These are phyloP conservation scores for Mionectes macconnelli DNA, from an alignment of 2,113 vertebrate genomes.

Conservation along the genomic window DNA sequence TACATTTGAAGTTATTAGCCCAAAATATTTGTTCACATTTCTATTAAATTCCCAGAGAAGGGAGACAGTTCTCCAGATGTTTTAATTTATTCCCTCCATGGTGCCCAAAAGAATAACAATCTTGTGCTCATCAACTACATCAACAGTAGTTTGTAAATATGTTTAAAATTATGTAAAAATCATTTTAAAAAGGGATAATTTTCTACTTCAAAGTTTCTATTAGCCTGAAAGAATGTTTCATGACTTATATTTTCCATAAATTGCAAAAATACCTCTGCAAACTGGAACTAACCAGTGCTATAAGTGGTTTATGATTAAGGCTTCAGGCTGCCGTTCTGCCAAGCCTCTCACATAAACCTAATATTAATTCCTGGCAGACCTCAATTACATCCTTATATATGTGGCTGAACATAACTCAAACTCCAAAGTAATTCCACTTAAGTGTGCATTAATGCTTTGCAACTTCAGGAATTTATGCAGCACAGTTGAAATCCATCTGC, in stretches of 20 bases:
- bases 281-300: background rate
- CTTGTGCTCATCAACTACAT: background rate
- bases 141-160: background rate
- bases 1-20: background rate
- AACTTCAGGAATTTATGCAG: background rate
- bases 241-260: background rate
- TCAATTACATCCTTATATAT: background rate
- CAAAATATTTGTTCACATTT: background rate
- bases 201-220: background rate
- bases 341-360: background rate
- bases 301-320: background rate
- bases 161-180: background rate
- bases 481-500: background rate
- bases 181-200: rapidly evolving
- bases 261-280: background rate
- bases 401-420: background rate
- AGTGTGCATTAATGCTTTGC: background rate
- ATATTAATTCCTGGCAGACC: background rate
- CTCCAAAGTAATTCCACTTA: background rate
- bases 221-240: background rate
- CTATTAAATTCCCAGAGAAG: background rate
- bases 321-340: background rate
- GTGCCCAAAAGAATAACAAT: background rate
- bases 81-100: background rate
- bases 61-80: background rate